Evolutionary conservation across 1,140 invertebrate species (phyloP).

Genomic region (Cylas formicarius): DNA sequence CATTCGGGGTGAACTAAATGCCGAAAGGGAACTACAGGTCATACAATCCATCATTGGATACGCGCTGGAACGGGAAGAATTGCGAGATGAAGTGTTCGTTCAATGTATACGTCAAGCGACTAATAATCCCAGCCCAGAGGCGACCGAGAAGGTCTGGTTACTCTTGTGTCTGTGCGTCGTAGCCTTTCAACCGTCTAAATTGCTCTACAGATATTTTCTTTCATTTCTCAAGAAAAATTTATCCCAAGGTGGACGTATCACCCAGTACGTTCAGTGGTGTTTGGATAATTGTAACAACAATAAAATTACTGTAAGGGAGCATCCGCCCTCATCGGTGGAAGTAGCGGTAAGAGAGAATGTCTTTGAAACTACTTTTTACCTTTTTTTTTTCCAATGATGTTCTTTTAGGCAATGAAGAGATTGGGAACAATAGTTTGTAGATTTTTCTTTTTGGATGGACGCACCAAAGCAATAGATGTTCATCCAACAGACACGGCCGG

Average conservation of each 20-base stretch:
- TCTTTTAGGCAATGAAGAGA: constrained; percentile 71
- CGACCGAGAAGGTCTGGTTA: constrained; percentile 79
- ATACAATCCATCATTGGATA: constrained; percentile 81
- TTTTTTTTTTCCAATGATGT: too few species aligned
- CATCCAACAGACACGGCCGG: constrained; percentile 89
- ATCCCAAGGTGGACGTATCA: constrained; percentile 60
- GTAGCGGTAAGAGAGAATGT: constrained; percentile 64
- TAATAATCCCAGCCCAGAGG: constrained; percentile 75
- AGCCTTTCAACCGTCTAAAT: constrained; percentile 86
- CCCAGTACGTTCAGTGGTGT: constrained; percentile 90
- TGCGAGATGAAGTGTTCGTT: constrained; percentile 83
- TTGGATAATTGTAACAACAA: constrained; percentile 85
- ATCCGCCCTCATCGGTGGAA: constrained; percentile 87
- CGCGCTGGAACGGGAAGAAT: constrained; percentile 80
- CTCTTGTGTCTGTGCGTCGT: constrained; percentile 82
- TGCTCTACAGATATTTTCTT: constrained; percentile 71
- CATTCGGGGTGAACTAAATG: constrained; percentile 74
- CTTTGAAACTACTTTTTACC: not conserved
- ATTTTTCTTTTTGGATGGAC: constrained; percentile 91
- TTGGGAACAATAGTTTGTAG: constrained; percentile 89
- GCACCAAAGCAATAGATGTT: constrained; percentile 91
- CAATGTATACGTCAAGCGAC: constrained; percentile 81
- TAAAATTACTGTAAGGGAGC: constrained; percentile 70
- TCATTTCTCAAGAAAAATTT: constrained; percentile 71
- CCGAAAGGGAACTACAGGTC: constrained; percentile 70